Conservation (phyloP, 2,797 vertebrate species). For the Enteromius treurensis region DNA sequence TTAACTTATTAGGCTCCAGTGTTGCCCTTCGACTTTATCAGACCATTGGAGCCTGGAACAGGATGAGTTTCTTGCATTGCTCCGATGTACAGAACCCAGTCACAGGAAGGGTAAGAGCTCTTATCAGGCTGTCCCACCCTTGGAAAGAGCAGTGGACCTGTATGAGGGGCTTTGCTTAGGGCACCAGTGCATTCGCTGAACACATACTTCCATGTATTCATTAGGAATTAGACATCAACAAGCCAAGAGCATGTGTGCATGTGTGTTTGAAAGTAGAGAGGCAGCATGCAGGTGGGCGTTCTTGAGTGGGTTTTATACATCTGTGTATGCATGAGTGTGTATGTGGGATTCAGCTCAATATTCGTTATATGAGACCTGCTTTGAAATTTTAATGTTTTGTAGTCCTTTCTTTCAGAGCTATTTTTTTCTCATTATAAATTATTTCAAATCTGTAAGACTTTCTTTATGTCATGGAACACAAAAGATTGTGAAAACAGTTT, state of each 20-base stretch:
- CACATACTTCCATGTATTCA: slow-evolving; percentile 5
- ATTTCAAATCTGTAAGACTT: not conserved
- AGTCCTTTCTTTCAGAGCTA: not conserved
- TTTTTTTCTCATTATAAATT: not conserved
- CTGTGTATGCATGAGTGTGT: slow-evolving; percentile 16
- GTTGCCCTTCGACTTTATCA: slow-evolving; percentile 17
- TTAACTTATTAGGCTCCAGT: slow-evolving; percentile 12
- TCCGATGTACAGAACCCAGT: slow-evolving; percentile 9
- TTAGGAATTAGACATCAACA: not conserved
- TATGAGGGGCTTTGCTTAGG: slow-evolving; percentile 10
- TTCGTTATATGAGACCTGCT: slow-evolving; percentile 22
- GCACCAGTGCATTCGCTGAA: not conserved
- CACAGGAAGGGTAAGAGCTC: not conserved
- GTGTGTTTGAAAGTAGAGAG: slow-evolving; percentile 42
- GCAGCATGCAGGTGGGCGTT: slow-evolving; percentile 54
- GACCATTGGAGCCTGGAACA: slow-evolving; percentile 22
- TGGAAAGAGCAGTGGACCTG: slow-evolving; percentile 30
- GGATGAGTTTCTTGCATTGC: slow-evolving; percentile 13
- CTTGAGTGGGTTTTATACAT: slow-evolving; percentile 42
- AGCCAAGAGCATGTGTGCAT: slow-evolving; percentile 10
- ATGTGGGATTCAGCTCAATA: slow-evolving; percentile 54
- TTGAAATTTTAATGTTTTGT: not conserved
- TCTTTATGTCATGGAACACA: not conserved
- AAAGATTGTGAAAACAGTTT: not conserved
- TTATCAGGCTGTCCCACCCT: slow-evolving; percentile 33